Conservation (phyloP, 2,797 vertebrate genomes). For the Sardinella longiceps region DNA sequence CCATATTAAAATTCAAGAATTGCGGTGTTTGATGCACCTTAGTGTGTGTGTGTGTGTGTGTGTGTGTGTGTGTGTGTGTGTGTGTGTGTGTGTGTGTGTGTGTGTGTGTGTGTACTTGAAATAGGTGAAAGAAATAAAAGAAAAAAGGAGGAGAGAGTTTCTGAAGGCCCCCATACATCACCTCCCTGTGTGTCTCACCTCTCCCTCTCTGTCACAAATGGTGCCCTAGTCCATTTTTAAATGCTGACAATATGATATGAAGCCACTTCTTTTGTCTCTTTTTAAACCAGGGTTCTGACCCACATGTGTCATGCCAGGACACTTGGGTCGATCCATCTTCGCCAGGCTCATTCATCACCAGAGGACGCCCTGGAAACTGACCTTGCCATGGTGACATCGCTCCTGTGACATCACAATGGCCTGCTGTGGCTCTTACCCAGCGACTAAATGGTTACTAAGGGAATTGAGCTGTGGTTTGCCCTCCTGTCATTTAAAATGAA, state of each 20-base stretch:
- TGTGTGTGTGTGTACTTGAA: neutral
- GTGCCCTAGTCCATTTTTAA: neutral
- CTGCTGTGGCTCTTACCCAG: neutral
- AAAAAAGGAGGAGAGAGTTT: neutral
- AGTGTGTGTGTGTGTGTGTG: conserved; percentile 1
- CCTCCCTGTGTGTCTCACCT: neutral
- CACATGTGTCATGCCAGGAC: neutral
- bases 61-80: conserved; percentile 11
- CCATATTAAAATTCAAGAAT: too few species aligned
- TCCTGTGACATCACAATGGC: conserved; percentile 21
- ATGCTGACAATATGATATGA: neutral
- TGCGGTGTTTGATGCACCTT: too few species aligned
- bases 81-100: neutral
- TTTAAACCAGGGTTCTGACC: conserved; percentile 1
- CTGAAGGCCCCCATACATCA: conserved; percentile 10
- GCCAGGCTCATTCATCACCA: neutral
- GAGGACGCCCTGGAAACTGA: conserved; percentile 14
- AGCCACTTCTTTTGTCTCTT: neutral
- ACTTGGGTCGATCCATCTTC: neutral
- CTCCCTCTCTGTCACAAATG: neutral
- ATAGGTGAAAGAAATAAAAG: neutral
- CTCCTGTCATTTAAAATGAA: neutral
- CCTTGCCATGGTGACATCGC: conserved; percentile 14
- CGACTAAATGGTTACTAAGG: conserved; percentile 21
- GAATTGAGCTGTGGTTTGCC: conserved; percentile 12